These are phyloP conservation scores for Sturmia bella DNA, from an alignment of 2,888 invertebrate genomes.

Conservation along the genomic window DNA sequence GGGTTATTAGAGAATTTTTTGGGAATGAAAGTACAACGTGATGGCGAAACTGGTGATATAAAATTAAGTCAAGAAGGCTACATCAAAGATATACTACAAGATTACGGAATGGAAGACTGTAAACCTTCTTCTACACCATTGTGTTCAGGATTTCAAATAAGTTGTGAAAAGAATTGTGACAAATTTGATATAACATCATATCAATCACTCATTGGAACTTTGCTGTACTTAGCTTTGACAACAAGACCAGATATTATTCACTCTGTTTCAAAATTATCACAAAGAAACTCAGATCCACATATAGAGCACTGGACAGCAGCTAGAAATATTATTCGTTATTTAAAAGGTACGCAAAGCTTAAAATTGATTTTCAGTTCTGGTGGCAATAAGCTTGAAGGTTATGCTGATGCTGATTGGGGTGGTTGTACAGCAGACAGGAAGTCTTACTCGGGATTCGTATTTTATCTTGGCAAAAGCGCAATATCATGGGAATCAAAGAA, in stretches of 20 bases:
- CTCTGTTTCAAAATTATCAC: too few relatives aligned
- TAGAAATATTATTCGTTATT: neutral
- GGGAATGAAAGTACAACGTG: neutral
- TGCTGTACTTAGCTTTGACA: neutral
- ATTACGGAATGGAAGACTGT: constrained; percentile 1
- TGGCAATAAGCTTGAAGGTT: constrained; percentile 4
- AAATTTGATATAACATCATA: neutral
- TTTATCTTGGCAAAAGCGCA: too few relatives aligned
- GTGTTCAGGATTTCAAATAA: constrained; percentile 1
- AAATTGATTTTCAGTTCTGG: too few relatives aligned
- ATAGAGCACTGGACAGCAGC: neutral
- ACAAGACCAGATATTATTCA: too few relatives aligned
- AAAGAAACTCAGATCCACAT: neutral
- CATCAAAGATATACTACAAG: constrained; percentile 3
- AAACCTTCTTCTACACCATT: neutral
- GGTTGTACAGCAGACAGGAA: too few relatives aligned
- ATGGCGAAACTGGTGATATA: constrained; percentile 8
- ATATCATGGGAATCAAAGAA: constrained; percentile 20
- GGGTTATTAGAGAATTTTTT: neutral
- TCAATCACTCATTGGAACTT: neutral
- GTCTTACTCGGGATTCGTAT: too few relatives aligned
- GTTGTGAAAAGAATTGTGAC: neutral
- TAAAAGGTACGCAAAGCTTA: neutral
- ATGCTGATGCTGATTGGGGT: too few relatives aligned
- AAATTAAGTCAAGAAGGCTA: neutral